These are phyloP conservation scores for Paramormyrops kingsleyae DNA, from an alignment of 2,113 vertebrate species.

Conservation along the genomic window DNA sequence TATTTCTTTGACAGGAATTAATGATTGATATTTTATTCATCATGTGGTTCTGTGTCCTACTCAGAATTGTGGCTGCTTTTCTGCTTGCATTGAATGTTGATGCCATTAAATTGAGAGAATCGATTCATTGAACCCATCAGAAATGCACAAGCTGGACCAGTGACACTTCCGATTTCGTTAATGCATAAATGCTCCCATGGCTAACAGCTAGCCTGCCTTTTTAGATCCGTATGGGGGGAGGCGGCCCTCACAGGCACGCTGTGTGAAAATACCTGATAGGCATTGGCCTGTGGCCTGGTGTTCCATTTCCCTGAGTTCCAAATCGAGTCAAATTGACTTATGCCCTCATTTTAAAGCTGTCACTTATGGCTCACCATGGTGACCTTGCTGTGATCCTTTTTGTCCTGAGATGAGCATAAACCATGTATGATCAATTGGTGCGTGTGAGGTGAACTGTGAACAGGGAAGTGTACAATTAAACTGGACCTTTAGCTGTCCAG, in stretches of 20 bases:
- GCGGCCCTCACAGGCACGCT: not conserved
- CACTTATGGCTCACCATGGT: slow-evolving; percentile 60
- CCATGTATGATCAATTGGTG: not conserved
- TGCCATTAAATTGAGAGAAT: not conserved
- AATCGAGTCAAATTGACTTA: slow-evolving; percentile 46
- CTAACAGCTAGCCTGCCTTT: not conserved
- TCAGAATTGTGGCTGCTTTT: not conserved
- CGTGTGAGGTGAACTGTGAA: not conserved
- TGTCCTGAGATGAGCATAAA: not conserved
- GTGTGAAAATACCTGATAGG: not conserved
- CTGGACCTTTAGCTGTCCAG: not conserved
- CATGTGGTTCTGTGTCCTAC: not conserved
- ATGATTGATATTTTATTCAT: not conserved
- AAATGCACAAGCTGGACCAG: not conserved
- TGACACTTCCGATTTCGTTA: not conserved
- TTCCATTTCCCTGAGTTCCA: slow-evolving; percentile 1
- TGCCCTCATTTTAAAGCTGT: slow-evolving; percentile 65
- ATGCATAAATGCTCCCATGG: not conserved
- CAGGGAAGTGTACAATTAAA: not conserved
- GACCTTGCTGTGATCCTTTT: slow-evolving; percentile 32
- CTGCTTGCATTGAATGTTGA: not conserved
- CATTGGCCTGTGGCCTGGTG: not conserved
- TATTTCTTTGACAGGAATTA: not conserved
- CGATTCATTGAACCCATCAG: not conserved
- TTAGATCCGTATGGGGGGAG: not conserved